Evolutionary conservation across 1,140 invertebrate genomes (phyloP).

Genomic region (Drosophila tropicalis): DNA sequence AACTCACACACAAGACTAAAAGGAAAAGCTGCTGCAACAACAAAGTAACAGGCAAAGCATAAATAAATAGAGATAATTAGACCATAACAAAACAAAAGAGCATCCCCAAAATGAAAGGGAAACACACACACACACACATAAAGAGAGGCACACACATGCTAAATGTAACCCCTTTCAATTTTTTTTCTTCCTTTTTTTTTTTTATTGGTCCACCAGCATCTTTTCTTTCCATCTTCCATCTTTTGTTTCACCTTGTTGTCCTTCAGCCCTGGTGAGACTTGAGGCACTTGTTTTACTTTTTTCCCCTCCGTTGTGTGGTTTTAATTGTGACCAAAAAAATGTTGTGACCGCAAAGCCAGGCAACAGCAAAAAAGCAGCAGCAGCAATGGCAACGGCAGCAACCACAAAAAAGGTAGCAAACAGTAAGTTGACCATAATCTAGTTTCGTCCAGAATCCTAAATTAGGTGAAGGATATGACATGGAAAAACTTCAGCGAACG

Average conservation of each 20-base stretch:
- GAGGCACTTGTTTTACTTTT: conserved; percentile 10
- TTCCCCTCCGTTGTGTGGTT: conserved; percentile 30
- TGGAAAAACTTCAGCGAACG: conserved; percentile 14
- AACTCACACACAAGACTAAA: neutral
- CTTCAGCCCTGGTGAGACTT: conserved; percentile 8
- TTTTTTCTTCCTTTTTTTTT: neutral
- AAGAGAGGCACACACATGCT: conserved; percentile 4
- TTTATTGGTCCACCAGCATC: conserved; percentile 5
- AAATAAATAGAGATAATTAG: conserved; percentile 82
- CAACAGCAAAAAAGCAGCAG: conserved; percentile 8
- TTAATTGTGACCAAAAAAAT: conserved; percentile 58
- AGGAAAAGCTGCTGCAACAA: conserved; percentile 25
- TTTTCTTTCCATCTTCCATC: conserved; percentile 38
- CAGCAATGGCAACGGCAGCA: neutral
- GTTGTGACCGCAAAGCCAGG: conserved; percentile 41
- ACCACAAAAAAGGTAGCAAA: conserved; percentile 32
- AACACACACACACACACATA: conserved; percentile 39
- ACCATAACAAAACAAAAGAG: conserved; percentile 64
- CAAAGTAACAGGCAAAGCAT: conserved; percentile 60
- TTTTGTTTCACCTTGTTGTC: conserved; percentile 17
- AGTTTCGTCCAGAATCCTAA: conserved; percentile 51
- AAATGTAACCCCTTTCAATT: conserved; percentile 27
- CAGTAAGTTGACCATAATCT: conserved; percentile 73
- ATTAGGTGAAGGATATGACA: conserved; percentile 74
- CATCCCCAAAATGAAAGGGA: conserved; percentile 20